Evolutionary conservation across 2,797 vertebrate genomes (phyloP).

Genomic region (Hydrophis major): DNA sequence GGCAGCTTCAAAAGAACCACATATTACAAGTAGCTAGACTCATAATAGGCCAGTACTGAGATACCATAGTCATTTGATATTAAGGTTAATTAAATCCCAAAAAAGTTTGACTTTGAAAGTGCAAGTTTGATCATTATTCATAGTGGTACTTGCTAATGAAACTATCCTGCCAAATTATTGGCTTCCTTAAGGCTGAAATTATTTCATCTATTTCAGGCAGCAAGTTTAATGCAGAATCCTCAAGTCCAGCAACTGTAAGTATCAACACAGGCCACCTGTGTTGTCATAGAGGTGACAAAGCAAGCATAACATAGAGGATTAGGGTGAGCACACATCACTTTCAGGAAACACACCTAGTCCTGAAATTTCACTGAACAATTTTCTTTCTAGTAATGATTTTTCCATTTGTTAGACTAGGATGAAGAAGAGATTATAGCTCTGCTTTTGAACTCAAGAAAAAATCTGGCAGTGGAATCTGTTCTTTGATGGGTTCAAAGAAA

Average conservation of each 20-base stretch:
- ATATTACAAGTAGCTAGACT: neutral
- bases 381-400: neutral
- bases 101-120: neutral
- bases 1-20: neutral
- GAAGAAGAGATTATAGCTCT: neutral
- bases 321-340: neutral
- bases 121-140: neutral
- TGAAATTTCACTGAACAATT: neutral
- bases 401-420: neutral
- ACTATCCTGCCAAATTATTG: neutral
- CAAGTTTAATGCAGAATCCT: conserved; percentile 98
- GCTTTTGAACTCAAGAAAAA: neutral
- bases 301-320: neutral
- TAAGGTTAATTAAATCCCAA: neutral
- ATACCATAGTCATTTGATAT: neutral
- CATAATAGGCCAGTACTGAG: neutral
- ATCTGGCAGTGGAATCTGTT: neutral
- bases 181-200: conserved; percentile 44
- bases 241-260: conserved; percentile 97
- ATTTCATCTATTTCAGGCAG: conserved; percentile 79
- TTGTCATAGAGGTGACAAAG: conserved; percentile 6
- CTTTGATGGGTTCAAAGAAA: neutral
- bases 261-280: conserved; percentile 21
- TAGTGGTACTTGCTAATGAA: neutral
- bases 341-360: neutral